A percentile compares a stretch with the other conserved stretches of the same genome.
These are phyloP conservation scores for Muraenolepis orangiensis DNA, from an alignment of 2,797 vertebrate species.

Conservation along the genomic window DNA sequence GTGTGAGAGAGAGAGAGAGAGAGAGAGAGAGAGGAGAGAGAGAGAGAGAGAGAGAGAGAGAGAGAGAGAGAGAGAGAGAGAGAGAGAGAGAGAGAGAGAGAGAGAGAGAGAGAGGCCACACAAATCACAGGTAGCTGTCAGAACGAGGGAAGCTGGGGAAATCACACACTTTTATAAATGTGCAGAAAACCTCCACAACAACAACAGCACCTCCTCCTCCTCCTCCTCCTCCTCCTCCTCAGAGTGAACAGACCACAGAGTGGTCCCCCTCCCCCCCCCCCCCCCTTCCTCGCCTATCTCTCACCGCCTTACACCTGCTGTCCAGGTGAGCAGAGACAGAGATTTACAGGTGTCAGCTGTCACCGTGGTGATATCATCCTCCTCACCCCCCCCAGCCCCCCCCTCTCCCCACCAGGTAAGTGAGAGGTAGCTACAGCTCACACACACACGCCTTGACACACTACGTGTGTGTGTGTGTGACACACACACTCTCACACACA, in stretches of 20 bases:
- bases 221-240: neutral
- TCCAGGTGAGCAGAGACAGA: neutral
- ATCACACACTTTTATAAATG: constrained; percentile 12
- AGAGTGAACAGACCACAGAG: no score
- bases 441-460: no score
- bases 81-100: neutral
- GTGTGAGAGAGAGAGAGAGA: neutral
- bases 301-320: constrained; percentile 16
- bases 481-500: no score
- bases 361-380: neutral
- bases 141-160: constrained; percentile 24
- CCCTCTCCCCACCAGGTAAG: no score
- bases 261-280: constrained; percentile 23
- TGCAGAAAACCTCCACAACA: neutral
- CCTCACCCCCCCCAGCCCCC: no score
- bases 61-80: neutral
- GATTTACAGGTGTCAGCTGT: neutral
- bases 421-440: no score
- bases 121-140: constrained; percentile 4
- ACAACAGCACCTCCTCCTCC: neutral
- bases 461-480: no score
- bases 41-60: neutral
- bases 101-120: neutral
- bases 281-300: constrained; percentile 23
- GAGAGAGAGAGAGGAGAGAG: no score